Evolutionary conservation across 1,140 invertebrate genomes (phyloP).

Genomic region (Luehdorfia chinensis): DNA sequence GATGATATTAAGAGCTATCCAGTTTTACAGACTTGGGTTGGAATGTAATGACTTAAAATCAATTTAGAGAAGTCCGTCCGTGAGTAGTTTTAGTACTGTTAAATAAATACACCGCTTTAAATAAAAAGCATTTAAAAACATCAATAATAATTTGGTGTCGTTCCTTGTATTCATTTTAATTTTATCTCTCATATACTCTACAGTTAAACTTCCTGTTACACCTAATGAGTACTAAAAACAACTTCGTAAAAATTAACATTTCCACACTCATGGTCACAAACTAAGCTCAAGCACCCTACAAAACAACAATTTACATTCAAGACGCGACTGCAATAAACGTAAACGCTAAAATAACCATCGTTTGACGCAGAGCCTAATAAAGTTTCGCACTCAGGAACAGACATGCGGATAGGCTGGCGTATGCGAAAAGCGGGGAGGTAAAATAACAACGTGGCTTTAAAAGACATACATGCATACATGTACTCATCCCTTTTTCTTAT

Average conservation of each 20-base stretch:
- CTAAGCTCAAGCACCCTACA: not conserved
- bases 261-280: not conserved
- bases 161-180: not conserved
- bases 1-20: too few relatives aligned
- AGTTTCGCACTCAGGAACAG: not conserved
- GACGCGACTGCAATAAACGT: not conserved
- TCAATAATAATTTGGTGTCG: not conserved
- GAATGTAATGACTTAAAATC: too few relatives aligned
- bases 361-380: not conserved
- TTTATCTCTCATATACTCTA: not conserved
- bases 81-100: too few relatives aligned
- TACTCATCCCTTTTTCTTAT: too few relatives aligned
- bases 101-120: too few relatives aligned
- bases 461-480: too few relatives aligned
- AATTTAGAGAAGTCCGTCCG: too few relatives aligned
- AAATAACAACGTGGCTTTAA: too few relatives aligned
- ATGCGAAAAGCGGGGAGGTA: too few relatives aligned
- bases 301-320: slow-evolving; percentile 1
- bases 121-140: slow-evolving; percentile 1
- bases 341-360: slow-evolving; percentile 6
- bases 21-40: too few relatives aligned
- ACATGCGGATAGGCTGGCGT: not conserved
- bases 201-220: not conserved
- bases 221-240: slow-evolving; percentile 11
- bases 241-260: slow-evolving; percentile 9